Evolutionary conservation across 2,888 invertebrate species (phyloP), one percentile per base, ranked within the genome.

Genomic region (Apodemia mormo): DNA sequence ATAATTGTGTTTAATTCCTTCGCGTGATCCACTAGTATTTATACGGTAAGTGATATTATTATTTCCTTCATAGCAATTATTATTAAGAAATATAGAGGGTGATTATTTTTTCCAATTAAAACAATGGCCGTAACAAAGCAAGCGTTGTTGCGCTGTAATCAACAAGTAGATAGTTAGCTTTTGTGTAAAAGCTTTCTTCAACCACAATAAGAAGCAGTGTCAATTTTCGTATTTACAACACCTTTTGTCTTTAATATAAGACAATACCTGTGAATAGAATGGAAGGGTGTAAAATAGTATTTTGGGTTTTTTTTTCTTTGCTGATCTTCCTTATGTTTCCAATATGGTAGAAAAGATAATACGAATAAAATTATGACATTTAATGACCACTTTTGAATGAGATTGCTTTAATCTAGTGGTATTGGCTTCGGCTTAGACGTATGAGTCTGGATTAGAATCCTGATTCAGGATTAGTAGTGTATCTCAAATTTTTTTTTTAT

Each of bases 91-190:
- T 64, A 37, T 37, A 37, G n/a, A 30, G 12, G 33, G 22, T 43
- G 22, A 70, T 37, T n/a, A 43, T 33, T 56, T 69, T 45, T 65
- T 54, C 12, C 5, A 64, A 65, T 67, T 65, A 30, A 52, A 22
- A 2, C 29, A 49, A 10, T 29, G 37, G 43, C 33, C 22, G 5
- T 58, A 65, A 74, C 72, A 85, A 87, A 83, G 81, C 73, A 81
- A 78, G 54, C 74, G 79, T 85, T 88, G 87, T 88, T 88, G 89
- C 87, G 82, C 83, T 72, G 65, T 82, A 85, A 83, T 88, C 88
- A 88, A 88, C 88, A 88, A 88, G 88, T 88, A 80, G 81, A 73
- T 74, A 66, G 65, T 64, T 70, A 66, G 67, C 64, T 14, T 6
- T 61, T 69, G 61, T 64, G 61, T 61, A 33, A 68, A 67, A 70